Conservation (phyloP, 2,113 vertebrate species). For the Cervus canadensis region DNA sequence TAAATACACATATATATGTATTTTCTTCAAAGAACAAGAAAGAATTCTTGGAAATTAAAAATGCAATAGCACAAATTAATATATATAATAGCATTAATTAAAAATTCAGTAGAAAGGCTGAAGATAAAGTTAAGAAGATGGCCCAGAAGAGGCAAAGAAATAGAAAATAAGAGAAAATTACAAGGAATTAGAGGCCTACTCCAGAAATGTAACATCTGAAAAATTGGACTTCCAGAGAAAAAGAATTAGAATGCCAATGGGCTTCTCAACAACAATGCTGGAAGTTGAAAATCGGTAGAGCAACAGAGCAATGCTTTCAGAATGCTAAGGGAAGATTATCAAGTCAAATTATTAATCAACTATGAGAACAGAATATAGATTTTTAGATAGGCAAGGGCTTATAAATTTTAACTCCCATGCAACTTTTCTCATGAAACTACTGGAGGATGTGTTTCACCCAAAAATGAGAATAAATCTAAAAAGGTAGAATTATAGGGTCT, state of each 20-base stretch:
- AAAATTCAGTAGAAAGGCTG: not conserved
- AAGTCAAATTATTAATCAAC: not conserved
- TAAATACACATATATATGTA: not conserved
- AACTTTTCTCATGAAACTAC: not conserved
- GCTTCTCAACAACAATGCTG: not conserved
- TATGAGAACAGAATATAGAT: not conserved
- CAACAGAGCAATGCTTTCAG: not conserved
- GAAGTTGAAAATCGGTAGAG: not conserved
- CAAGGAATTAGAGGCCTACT: not conserved
- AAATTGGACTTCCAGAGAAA: not conserved
- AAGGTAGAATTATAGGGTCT: not conserved
- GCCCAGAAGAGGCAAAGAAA: not conserved
- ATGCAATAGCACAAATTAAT: not conserved
- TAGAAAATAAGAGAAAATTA: not conserved
- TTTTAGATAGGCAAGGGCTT: not conserved
- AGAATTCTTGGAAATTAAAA: not conserved
- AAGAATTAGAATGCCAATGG: not conserved
- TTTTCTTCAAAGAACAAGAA: not conserved
- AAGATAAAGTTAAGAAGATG: conserved; percentile 25
- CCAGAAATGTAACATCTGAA: not conserved
- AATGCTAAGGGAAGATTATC: not conserved
- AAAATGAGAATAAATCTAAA: not conserved
- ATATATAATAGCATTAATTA: not conserved
- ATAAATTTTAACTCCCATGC: not conserved
- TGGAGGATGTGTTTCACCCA: not conserved